phyloP scores from a whole-genome alignment of 2,888 invertebrate genomes.

The Mimachlamys varia region DNA sequence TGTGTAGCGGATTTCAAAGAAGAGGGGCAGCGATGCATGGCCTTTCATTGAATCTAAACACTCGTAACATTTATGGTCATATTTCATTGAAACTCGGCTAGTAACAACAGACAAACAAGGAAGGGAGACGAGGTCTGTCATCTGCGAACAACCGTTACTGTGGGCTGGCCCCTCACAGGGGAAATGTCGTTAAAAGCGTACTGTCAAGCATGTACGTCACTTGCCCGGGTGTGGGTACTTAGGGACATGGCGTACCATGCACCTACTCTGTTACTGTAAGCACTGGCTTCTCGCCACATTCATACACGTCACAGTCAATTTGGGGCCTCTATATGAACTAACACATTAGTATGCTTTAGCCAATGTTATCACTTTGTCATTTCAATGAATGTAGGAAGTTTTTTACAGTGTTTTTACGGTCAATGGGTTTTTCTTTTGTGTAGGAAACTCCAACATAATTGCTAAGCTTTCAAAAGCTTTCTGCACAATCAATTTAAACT shows the following conservation, averaged over 20 bases:
- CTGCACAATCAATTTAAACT: conserved; percentile 41
- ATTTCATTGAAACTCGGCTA: neutral
- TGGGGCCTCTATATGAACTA: neutral
- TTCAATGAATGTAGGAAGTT: conserved; percentile 29
- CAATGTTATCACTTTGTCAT: neutral
- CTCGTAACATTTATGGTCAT: neutral
- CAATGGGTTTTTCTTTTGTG: conserved; percentile 31
- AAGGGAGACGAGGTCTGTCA: neutral
- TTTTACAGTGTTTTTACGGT: conserved; percentile 28
- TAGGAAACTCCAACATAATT: conserved; percentile 32
- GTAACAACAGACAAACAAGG: neutral
- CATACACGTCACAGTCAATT: conserved; percentile 4
- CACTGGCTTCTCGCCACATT: conserved; percentile 12
- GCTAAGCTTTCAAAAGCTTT: conserved; percentile 40
- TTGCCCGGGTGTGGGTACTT: neutral
- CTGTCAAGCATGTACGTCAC: conserved; percentile 23
- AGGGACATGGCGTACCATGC: conserved; percentile 17
- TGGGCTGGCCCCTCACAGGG: neutral
- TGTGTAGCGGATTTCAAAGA: conserved; percentile 22
- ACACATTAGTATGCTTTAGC: conserved; percentile 15
- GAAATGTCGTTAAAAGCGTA: conserved; percentile 23
- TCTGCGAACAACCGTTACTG: neutral
- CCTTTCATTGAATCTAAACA: conserved; percentile 1
- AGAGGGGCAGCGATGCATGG: neutral
- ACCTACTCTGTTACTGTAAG: conserved; percentile 11